Evolutionary conservation across 1,140 invertebrate genomes (phyloP).

Genomic region (Cydia splendana): DNA sequence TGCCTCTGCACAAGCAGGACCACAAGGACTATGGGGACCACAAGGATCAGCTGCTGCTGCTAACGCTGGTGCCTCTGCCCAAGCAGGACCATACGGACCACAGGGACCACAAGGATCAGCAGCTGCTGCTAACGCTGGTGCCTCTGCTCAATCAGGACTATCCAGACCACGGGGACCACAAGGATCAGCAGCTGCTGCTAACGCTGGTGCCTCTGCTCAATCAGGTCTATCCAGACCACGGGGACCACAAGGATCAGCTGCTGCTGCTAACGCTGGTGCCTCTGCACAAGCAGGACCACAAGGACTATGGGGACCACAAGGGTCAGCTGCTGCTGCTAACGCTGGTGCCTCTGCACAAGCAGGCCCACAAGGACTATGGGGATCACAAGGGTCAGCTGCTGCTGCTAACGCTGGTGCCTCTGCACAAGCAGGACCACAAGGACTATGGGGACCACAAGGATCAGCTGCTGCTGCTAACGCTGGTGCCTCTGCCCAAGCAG

Average conservation of each 20-base stretch:
- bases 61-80: background rate
- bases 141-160: background rate
- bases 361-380: background rate
- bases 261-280: background rate
- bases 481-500: background rate
- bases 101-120: background rate
- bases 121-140: too few species aligned
- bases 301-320: too few species aligned
- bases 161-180: conserved; percentile 25
- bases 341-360: too few species aligned
- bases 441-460: conserved; percentile 26
- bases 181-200: conserved; percentile 15
- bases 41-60: conserved; percentile 24
- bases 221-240: background rate
- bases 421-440: background rate
- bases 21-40: background rate
- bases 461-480: background rate
- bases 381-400: too few species aligned
- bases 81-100: background rate
- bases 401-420: too few species aligned
- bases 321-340: too few species aligned
- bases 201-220: background rate
- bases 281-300: too few species aligned
- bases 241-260: background rate
- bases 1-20: background rate